A percentile compares a stretch with the other conserved stretches of the same genome.
Evolutionary conservation across 2,113 vertebrate genomes (phyloP).

Genomic region (Calyptomena viridis): DNA sequence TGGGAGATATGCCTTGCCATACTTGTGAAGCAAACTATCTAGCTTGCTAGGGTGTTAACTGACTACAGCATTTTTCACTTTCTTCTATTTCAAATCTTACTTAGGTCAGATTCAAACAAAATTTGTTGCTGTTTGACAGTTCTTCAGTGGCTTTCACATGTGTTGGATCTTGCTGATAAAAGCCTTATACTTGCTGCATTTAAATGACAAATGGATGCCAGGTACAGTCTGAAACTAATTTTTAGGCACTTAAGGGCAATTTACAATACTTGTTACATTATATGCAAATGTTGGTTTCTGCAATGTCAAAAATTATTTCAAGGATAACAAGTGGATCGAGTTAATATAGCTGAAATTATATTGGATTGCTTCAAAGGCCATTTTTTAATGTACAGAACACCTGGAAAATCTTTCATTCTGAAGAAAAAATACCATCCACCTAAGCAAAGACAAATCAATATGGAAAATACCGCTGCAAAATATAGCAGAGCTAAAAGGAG

Average conservation of each 20-base stretch:
- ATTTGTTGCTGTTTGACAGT: background rate
- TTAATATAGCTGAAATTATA: slow-evolving; percentile 53
- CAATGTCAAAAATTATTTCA: slow-evolving; percentile 36
- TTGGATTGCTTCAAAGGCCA: slow-evolving; percentile 27
- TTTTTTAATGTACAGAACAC: slow-evolving; percentile 45
- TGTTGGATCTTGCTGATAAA: slow-evolving; percentile 33
- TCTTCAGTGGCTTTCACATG: background rate
- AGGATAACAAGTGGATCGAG: slow-evolving; percentile 15
- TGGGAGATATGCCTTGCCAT: background rate
- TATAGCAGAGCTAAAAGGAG: background rate
- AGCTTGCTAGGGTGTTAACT: background rate
- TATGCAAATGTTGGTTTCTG: background rate
- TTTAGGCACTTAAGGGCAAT: slow-evolving; percentile 59
- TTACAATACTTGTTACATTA: slow-evolving; percentile 46
- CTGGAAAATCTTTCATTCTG: slow-evolving; percentile 37
- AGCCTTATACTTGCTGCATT: background rate
- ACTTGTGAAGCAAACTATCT: background rate
- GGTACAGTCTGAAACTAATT: slow-evolving; percentile 48
- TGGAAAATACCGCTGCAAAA: background rate
- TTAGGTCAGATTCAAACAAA: background rate
- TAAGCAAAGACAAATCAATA: slow-evolving; percentile 10
- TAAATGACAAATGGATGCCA: slow-evolving; percentile 35
- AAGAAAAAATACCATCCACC: background rate
- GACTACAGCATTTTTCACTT: background rate
- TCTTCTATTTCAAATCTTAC: background rate